Percentiles rank a stretch among this genome's conserved stretches.
Conservation (phyloP, 2,797 vertebrate genomes). For the Pitangus sulphuratus region DNA sequence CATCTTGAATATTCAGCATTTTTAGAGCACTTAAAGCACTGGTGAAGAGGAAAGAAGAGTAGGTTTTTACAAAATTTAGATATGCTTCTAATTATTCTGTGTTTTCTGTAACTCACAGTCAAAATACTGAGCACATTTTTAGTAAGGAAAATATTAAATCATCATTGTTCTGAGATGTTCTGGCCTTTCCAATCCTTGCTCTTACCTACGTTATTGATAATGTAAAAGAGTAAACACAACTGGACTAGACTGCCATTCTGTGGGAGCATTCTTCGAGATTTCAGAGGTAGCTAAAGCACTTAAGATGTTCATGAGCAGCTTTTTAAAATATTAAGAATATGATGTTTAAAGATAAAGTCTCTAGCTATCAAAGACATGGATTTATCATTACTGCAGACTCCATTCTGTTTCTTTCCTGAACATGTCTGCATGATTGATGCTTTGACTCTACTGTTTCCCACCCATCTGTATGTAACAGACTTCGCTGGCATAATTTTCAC, state of each 20-base stretch:
- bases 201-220: background rate
- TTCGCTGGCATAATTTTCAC: background rate
- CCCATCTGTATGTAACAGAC: background rate
- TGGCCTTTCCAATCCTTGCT: background rate
- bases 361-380: background rate
- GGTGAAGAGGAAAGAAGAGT: background rate
- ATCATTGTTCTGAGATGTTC: background rate
- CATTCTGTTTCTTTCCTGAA: background rate
- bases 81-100: background rate
- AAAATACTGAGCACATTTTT: background rate
- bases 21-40: slow-evolving; percentile 1
- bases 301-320: background rate
- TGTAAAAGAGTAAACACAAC: background rate
- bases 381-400: background rate
- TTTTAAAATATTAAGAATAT: background rate
- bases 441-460: background rate
- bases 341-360: background rate
- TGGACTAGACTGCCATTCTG: background rate
- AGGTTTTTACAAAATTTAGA: slow-evolving; percentile 8
- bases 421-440: background rate
- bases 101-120: background rate
- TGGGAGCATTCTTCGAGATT: background rate
- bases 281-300: background rate
- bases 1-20: background rate
- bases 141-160: background rate